Evolutionary conservation across 2,113 vertebrate genomes (phyloP), one percentile per base, ranked within the genome.

Genomic region (Salvelinus alpinus): DNA sequence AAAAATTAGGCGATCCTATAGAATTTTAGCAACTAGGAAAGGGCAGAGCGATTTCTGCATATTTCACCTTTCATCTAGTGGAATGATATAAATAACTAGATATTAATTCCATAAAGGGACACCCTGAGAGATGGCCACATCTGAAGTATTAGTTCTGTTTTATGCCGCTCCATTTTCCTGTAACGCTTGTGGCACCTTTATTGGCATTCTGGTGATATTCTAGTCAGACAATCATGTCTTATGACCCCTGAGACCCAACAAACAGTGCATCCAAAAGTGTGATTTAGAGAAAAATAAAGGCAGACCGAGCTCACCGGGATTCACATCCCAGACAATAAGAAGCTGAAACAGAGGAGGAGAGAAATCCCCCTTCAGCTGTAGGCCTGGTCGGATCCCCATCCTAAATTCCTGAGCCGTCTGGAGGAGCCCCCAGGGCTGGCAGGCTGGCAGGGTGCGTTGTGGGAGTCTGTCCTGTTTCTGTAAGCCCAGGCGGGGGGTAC

Each of bases 331-430:
- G 90, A 94, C 92, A 94, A 92, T 91, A 84, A 91, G 82, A 79
- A 64, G 27, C 78, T 75, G 80, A 86, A 92, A 88, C 81, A 75
- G 86, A 90, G 91, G 93, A 93, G 84, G 88, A 90, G 88, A 91
- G 93, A 92, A 83, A 88, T 93, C 92, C 90, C 91, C 89, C 88
- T 93, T 90, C 92, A 88, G 93, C 91, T 91, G 91, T 92, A 93
- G 93, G 91, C 89, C 90, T 85, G 66, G 87, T 91, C 38, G 38
- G 38, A 44, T 44, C 38, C 38, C 2, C 38, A 44, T 44, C 87
- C 92, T 31, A 88, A 92, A 95, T 96, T 95, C 95, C 91, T 93
- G 82, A 91, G 87, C 80, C 22, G 82, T 88, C 87, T 90, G 79
- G 81, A 88, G 87, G 90, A 92, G 87, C 91, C 92, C 91, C 82